These are phyloP conservation scores for Anguilla obscura DNA, from an alignment of 2,797 vertebrate genomes.

Conservation along the genomic window DNA sequence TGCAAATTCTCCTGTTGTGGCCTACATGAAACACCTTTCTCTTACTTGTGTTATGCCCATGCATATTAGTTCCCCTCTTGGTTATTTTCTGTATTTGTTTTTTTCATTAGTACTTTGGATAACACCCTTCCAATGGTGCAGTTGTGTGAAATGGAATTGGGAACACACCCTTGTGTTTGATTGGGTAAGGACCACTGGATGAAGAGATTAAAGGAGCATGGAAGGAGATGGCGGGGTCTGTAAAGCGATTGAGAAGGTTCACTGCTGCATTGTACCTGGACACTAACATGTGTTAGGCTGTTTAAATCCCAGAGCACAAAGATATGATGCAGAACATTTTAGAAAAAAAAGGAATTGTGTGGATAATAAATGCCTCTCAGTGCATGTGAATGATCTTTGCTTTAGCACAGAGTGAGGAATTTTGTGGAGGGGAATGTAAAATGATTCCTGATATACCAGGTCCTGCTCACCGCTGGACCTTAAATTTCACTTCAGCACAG, in stretches of 20 bases:
- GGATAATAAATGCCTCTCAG: neutral
- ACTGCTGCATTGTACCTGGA: neutral
- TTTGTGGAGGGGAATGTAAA: neutral
- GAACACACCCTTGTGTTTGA: too few relatives aligned
- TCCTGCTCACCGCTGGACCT: neutral
- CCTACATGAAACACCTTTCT: too few relatives aligned
- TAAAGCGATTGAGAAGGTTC: too few relatives aligned
- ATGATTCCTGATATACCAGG: neutral
- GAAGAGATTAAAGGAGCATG: too few relatives aligned
- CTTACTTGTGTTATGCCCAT: neutral
- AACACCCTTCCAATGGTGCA: too few relatives aligned
- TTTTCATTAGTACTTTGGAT: too few relatives aligned
- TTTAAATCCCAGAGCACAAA: neutral
- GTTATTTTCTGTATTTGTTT: too few relatives aligned
- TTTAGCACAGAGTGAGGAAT: neutral
- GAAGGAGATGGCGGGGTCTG: too few relatives aligned
- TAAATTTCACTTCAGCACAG: neutral
- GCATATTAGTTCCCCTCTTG: too few relatives aligned
- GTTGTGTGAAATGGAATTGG: too few relatives aligned
- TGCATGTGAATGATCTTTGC: neutral
- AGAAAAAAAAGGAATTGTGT: neutral
- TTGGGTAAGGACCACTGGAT: too few relatives aligned
- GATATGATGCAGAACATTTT: neutral
- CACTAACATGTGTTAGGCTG: neutral
- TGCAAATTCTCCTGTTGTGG: too few relatives aligned